phyloP scores from a whole-genome alignment of 2,797 vertebrate species.

The Gymnoscopelus microlampas region DNA sequence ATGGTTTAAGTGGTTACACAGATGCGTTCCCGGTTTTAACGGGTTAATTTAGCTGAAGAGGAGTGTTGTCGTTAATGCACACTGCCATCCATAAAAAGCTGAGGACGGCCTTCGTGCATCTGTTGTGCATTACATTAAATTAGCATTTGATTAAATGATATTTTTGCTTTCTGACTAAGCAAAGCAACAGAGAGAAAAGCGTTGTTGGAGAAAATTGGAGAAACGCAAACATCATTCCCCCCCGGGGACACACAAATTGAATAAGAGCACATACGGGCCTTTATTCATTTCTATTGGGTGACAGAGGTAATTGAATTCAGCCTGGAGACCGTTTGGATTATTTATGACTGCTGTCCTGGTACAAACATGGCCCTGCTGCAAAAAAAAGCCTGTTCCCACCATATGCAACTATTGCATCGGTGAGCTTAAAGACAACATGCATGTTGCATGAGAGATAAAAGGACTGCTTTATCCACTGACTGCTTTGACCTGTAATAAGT shows the following conservation, averaged over 20 bases:
- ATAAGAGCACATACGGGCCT: constrained; percentile 62
- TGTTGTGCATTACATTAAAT: constrained; percentile 65
- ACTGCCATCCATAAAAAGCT: constrained; percentile 57
- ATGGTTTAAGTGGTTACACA: too few species aligned
- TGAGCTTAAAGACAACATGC: too few species aligned
- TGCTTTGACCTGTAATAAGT: too few species aligned
- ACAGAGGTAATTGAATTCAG: constrained; percentile 72
- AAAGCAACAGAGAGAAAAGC: constrained; percentile 49
- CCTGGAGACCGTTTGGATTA: constrained; percentile 73
- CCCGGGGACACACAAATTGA: constrained; percentile 65
- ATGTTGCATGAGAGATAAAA: too few species aligned
- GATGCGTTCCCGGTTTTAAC: too few species aligned
- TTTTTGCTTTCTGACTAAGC: constrained; percentile 47
- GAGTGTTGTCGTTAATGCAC: constrained; percentile 47
- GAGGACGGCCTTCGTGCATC: constrained; percentile 53
- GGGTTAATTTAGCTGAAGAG: constrained; percentile 31
- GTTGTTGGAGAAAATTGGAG: constrained; percentile 52
- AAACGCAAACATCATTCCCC: constrained; percentile 55
- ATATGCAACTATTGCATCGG: constrained; percentile 20
- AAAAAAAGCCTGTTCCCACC: constrained; percentile 33
- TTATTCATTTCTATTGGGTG: constrained; percentile 70
- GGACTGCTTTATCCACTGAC: too few species aligned
- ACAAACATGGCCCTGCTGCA: constrained; percentile 37
- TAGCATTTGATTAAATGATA: constrained; percentile 66
- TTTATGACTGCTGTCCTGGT: constrained; percentile 63